Conservation (phyloP, 2,113 vertebrate genomes). For the Stercorarius parasiticus region DNA sequence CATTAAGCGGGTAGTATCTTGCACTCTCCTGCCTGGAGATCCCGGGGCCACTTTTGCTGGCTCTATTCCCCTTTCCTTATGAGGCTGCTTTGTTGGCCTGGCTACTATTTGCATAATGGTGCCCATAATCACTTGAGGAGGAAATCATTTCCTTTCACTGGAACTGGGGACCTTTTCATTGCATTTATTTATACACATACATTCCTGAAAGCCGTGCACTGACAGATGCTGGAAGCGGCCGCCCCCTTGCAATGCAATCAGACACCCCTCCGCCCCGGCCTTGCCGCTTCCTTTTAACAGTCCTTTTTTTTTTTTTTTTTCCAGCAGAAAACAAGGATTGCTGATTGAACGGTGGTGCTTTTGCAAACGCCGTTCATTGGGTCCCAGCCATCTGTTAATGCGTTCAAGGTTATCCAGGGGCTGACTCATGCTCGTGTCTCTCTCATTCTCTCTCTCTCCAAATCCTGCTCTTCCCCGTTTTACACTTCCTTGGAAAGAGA, state of each 20-base stretch:
- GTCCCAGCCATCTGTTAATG: background rate
- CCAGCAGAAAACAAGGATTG: background rate
- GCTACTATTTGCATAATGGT: constrained; percentile 12
- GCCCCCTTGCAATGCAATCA: background rate
- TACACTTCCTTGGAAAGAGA: background rate
- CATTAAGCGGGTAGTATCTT: background rate
- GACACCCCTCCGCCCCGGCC: background rate
- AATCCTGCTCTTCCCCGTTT: background rate
- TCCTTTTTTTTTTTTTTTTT: background rate
- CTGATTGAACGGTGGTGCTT: background rate
- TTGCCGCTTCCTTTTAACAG: background rate
- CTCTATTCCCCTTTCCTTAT: background rate
- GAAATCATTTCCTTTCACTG: constrained; percentile 8
- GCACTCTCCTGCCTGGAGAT: background rate
- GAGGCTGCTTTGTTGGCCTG: background rate
- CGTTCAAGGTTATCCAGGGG: background rate
- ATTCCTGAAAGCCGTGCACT: background rate
- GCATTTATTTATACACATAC: background rate
- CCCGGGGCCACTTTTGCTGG: background rate
- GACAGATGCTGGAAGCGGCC: constrained; percentile 17
- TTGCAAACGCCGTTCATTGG: background rate
- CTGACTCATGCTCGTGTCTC: background rate
- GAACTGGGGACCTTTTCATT: background rate
- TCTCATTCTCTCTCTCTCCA: background rate
- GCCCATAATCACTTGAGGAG: constrained; percentile 14